Conservation (phyloP, 2,888 invertebrate species). For the Linnaemya vulpina region DNA sequence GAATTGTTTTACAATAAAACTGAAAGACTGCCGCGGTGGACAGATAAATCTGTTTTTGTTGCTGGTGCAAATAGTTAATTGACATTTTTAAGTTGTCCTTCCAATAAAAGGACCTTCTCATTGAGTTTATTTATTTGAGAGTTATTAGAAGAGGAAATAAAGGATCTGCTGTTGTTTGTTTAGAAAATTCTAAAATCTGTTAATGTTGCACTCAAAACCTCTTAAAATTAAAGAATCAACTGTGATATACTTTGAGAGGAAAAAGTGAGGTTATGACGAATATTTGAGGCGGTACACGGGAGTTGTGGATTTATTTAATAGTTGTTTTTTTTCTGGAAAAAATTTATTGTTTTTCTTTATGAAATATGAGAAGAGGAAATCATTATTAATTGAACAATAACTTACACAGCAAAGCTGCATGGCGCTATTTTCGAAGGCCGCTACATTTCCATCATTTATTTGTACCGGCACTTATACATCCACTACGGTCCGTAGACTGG, state of each 20-base stretch:
- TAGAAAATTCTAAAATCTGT: constrained; percentile 21
- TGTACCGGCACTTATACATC: too few species aligned
- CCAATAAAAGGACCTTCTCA: constrained; percentile 24
- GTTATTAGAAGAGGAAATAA: neutral
- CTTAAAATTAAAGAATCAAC: constrained; percentile 11
- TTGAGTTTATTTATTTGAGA: constrained; percentile 38
- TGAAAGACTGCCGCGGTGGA: constrained; percentile 44
- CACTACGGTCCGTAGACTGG: too few species aligned
- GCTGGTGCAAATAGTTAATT: constrained; percentile 63
- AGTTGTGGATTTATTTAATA: too few species aligned
- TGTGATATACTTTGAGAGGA: neutral
- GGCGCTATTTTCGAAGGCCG: too few species aligned
- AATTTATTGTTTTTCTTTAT: too few species aligned
- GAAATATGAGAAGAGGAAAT: too few species aligned
- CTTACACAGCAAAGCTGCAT: too few species aligned
- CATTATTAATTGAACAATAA: too few species aligned
- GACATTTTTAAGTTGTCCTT: constrained; percentile 60
- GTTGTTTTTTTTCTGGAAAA: too few species aligned
- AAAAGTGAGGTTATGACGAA: constrained; percentile 2
- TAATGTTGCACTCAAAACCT: constrained; percentile 10
- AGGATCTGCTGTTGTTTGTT: neutral
- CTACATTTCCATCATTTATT: too few species aligned
- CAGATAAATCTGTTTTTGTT: constrained; percentile 56
- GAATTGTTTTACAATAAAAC: constrained; percentile 37
- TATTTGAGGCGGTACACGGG: neutral